phyloP scores from a whole-genome alignment of 1,140 invertebrate species.

The Aphidius gifuensis region DNA sequence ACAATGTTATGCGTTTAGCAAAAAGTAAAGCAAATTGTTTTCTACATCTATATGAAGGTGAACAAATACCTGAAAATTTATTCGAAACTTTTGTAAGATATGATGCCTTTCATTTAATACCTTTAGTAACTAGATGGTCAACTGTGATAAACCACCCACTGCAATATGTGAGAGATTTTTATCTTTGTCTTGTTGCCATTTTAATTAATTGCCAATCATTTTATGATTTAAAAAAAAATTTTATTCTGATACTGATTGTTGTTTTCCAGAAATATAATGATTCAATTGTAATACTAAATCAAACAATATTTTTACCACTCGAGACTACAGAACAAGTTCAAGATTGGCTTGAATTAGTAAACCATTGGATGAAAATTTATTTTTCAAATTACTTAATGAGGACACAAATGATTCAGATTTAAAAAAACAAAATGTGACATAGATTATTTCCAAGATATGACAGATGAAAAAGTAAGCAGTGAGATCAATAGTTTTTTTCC shows the following conservation, averaged over 20 bases:
- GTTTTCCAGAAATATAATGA: conserved; percentile 12
- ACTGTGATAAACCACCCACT: neutral
- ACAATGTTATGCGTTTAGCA: conserved; percentile 4
- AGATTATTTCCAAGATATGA: too few species aligned
- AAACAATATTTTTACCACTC: neutral
- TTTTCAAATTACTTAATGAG: neutral
- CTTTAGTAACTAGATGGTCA: conserved; percentile 6
- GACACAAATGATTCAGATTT: too few species aligned
- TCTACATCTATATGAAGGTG: neutral
- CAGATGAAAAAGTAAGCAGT: too few species aligned
- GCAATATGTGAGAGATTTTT: conserved; percentile 14
- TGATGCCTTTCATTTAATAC: conserved; percentile 14
- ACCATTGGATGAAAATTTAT: neutral
- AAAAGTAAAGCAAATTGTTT: conserved; percentile 11
- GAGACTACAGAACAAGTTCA: neutral
- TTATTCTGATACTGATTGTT: conserved; percentile 15
- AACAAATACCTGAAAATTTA: neutral
- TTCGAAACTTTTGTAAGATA: conserved; percentile 3
- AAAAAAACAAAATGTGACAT: too few species aligned
- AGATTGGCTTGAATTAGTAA: neutral
- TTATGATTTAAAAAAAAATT: conserved; percentile 16
- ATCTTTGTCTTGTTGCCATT: conserved; percentile 5
- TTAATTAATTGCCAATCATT: conserved; percentile 13
- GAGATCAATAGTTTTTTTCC: too few species aligned
- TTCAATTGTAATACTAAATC: neutral